A percentile compares a stretch with the other conserved stretches of the same genome.
phyloP scores from a whole-genome alignment of 1,140 invertebrate species.

The Hydropsyche tenuis region DNA sequence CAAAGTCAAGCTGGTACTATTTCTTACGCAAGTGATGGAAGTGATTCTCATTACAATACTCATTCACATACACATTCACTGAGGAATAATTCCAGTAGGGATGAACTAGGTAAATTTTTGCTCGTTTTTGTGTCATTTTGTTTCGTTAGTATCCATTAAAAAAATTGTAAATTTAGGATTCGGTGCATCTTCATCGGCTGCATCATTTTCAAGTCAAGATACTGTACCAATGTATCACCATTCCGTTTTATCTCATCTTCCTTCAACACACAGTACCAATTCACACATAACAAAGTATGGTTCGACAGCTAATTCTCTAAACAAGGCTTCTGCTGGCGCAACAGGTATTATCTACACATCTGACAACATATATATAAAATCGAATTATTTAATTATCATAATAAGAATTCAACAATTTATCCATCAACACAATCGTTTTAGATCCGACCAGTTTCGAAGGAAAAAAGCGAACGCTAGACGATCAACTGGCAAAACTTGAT shows the following conservation, averaged over 20 bases:
- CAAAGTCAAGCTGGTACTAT: constrained; percentile 68
- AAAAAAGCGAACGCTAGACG: constrained; percentile 78
- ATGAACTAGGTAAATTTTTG: constrained; percentile 57
- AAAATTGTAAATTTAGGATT: constrained; percentile 53
- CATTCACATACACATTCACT: constrained; percentile 53
- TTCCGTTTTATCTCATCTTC: constrained; percentile 58
- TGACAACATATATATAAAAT: not conserved
- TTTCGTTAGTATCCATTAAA: not conserved
- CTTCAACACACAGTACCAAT: constrained; percentile 52
- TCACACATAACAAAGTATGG: constrained; percentile 46
- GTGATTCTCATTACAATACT: constrained; percentile 49
- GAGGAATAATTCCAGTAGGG: constrained; percentile 60
- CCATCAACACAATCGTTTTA: constrained; percentile 2
- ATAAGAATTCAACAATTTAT: not conserved
- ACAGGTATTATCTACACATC: constrained; percentile 33
- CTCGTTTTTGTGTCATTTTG: not conserved
- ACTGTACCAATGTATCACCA: constrained; percentile 54
- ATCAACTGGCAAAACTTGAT: constrained; percentile 83
- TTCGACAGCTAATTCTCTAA: constrained; percentile 47
- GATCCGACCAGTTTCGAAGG: constrained; percentile 67
- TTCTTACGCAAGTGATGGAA: constrained; percentile 62
- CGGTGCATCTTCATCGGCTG: constrained; percentile 54
- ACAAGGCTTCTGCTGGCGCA: constrained; percentile 34
- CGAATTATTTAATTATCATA: not conserved
- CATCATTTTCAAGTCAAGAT: constrained; percentile 61